A percentile compares a stretch with the other conserved stretches of the same genome.
Conservation (phyloP, 2,888 invertebrate genomes). For the Dasysyrphus albostriatus region DNA sequence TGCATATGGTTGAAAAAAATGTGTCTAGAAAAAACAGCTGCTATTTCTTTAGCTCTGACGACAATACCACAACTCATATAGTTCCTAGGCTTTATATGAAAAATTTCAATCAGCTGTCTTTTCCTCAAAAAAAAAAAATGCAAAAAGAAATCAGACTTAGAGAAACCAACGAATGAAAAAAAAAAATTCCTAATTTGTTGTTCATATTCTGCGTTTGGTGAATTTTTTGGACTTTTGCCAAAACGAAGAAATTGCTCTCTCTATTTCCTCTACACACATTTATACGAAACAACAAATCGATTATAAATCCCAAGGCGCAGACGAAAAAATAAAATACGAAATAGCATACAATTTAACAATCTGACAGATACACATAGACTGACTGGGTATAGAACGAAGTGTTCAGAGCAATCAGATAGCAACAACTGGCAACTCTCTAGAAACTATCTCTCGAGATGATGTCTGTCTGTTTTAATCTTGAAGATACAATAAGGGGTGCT, state of each 20-base stretch:
- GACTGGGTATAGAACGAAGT: conserved; percentile 1
- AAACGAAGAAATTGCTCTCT: conserved; percentile 38
- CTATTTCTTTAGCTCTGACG: conserved; percentile 8
- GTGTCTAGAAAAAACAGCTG: conserved; percentile 17
- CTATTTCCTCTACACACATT: background rate
- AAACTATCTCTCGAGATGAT: conserved; percentile 51
- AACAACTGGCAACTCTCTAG: conserved; percentile 5
- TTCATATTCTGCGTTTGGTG: conserved; percentile 23
- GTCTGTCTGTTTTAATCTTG: conserved; percentile 48
- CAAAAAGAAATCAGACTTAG: conserved; percentile 4
- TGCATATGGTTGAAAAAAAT: conserved; percentile 7
- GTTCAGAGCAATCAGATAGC: background rate
- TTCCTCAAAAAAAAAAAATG: conserved; percentile 10
- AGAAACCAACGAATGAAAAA: background rate
- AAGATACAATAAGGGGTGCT: background rate
- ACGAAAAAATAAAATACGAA: background rate
- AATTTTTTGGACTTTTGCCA: conserved; percentile 57
- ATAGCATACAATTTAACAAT: conserved; percentile 59
- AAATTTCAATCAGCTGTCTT: conserved; percentile 70
- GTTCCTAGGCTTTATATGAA: conserved; percentile 15
- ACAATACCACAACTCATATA: conserved; percentile 12
- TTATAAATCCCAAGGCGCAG: conserved; percentile 62
- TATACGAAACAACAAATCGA: conserved; percentile 60
- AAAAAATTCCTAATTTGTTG: conserved; percentile 2
- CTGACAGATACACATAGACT: conserved; percentile 61